These are phyloP conservation scores for Lipotes vexillifer DNA, from an alignment of 2,113 vertebrate genomes.

Conservation along the genomic window DNA sequence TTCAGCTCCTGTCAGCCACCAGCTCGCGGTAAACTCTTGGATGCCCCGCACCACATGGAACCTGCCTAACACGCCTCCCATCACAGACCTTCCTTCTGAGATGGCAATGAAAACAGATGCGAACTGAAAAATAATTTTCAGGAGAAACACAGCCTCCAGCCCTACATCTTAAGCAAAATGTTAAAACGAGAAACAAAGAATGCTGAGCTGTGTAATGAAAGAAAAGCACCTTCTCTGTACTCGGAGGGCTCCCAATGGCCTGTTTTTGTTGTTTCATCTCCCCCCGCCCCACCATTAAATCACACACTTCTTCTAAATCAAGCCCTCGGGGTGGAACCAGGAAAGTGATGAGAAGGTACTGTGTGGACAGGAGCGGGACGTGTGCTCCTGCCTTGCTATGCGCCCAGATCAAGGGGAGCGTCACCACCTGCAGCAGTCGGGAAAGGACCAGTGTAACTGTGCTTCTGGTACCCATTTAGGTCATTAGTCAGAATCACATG, in stretches of 20 bases:
- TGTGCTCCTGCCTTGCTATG: conserved; percentile 77
- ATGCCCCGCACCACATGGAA: not conserved
- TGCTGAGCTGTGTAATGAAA: conserved; percentile 71
- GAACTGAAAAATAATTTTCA: not conserved
- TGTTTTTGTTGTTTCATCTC: conserved; percentile 85
- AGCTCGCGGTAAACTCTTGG: not conserved
- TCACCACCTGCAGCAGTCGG: conserved; percentile 83
- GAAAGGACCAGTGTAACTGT: conserved; percentile 84
- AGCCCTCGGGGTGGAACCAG: conserved; percentile 83
- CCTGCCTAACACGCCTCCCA: not conserved
- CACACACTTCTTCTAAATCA: conserved; percentile 88
- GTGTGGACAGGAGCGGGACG: conserved; percentile 75
- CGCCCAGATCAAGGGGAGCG: conserved; percentile 84
- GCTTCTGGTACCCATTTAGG: conserved; percentile 81
- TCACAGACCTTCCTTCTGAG: not conserved
- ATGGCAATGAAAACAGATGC: conserved; percentile 20
- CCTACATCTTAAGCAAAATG: conserved; percentile 75
- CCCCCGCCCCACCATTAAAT: conserved; percentile 87
- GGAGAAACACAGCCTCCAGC: conserved; percentile 62
- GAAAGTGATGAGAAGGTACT: conserved; percentile 80
- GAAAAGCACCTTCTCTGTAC: conserved; percentile 76
- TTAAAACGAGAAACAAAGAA: conserved; percentile 71
- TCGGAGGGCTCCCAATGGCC: conserved; percentile 71
- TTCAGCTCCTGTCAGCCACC: not conserved
- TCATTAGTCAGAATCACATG: conserved; percentile 78